Percentiles rank a stretch among this genome's conserved stretches.
These are phyloP conservation scores for Catocala sponsa DNA, from an alignment of 2,888 invertebrate genomes.

Conservation along the genomic window DNA sequence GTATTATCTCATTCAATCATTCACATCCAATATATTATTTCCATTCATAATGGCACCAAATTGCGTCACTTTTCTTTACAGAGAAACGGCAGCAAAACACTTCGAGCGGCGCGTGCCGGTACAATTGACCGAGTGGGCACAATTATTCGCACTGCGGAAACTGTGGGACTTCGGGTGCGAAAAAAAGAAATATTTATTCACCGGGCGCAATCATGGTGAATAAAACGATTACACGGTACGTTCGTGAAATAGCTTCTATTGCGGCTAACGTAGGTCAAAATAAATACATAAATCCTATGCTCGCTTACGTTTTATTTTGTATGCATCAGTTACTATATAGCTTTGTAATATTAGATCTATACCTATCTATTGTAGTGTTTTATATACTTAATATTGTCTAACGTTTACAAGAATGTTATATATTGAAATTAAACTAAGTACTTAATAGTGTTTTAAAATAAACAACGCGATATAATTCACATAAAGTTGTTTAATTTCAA, in stretches of 20 bases:
- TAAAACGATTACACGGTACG: conserved; percentile 73
- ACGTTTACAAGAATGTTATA: too few species aligned
- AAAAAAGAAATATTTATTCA: conserved; percentile 78
- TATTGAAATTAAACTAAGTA: too few species aligned
- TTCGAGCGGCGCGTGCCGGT: conserved; percentile 77
- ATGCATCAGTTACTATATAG: background rate
- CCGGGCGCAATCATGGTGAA: conserved; percentile 73
- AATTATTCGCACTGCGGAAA: conserved; percentile 71
- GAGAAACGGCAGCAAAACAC: conserved; percentile 72
- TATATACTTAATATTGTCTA: too few species aligned
- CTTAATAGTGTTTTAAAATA: too few species aligned
- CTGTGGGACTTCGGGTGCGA: conserved; percentile 58
- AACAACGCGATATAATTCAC: too few species aligned
- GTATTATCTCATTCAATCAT: background rate
- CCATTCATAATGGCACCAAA: conserved; percentile 44
- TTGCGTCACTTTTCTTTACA: conserved; percentile 53
- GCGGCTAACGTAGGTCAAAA: conserved; percentile 29
- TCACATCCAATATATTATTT: conserved; percentile 30
- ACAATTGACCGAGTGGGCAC: conserved; percentile 69
- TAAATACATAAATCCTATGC: conserved; percentile 17
- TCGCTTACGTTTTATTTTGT: conserved; percentile 1
- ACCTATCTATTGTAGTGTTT: too few species aligned
- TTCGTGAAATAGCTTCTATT: conserved; percentile 61
- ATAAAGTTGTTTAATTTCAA: too few species aligned
- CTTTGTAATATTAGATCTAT: too few species aligned